A percentile compares a stretch with the other conserved stretches of the same genome.
These are phyloP conservation scores for Microplitis deprimator DNA, from an alignment of 2,888 invertebrate genomes.

Conservation along the genomic window DNA sequence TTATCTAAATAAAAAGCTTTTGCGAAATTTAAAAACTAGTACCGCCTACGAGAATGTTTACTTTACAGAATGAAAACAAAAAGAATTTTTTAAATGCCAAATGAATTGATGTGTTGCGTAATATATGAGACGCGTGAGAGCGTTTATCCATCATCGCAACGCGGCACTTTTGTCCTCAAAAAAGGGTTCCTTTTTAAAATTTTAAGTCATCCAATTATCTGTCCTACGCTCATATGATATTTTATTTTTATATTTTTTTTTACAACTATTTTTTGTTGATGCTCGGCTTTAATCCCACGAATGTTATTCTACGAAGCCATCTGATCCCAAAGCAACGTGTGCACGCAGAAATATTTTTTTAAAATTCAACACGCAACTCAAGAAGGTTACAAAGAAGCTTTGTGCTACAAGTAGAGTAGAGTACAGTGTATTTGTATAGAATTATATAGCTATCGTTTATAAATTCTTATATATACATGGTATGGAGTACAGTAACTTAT, in stretches of 20 bases:
- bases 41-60: slow-evolving; percentile 17
- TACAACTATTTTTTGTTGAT: slow-evolving; percentile 10
- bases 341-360: not conserved
- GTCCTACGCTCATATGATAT: not conserved
- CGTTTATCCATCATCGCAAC: not conserved
- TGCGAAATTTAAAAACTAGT: slow-evolving; percentile 1
- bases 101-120: not conserved
- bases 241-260: not conserved
- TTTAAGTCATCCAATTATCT: slow-evolving; percentile 29
- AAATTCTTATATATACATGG: not conserved
- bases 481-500: not conserved
- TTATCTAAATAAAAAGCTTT: slow-evolving; percentile 8
- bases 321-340: not conserved
- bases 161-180: slow-evolving; percentile 16
- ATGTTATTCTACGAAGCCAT: slow-evolving; percentile 12
- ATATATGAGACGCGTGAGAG: slow-evolving; percentile 9
- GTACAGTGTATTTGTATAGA: not conserved
- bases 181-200: not conserved
- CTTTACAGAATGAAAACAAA: not conserved
- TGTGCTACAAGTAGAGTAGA: not conserved
- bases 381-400: not conserved
- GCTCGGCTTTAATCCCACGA: not conserved
- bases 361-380: not conserved
- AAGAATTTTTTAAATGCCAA: not conserved
- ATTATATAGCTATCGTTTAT: not conserved